Conservation (phyloP, 2,113 vertebrate genomes). For the Maccullochella peelii region DNA sequence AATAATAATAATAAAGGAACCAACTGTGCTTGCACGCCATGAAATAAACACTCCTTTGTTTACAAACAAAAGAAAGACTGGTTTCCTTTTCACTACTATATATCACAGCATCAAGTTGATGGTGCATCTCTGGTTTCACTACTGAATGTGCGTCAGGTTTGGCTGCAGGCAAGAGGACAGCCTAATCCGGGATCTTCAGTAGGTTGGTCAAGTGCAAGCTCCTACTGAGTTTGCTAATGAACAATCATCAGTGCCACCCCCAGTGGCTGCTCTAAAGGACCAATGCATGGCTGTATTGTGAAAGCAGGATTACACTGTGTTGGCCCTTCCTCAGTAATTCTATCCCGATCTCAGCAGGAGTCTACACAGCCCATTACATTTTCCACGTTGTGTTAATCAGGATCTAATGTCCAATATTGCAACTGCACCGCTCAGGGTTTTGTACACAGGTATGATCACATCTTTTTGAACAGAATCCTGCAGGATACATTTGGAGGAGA, state of each 20-base stretch:
- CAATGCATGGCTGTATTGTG: slow-evolving; percentile 67
- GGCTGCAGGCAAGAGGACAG: slow-evolving; percentile 36
- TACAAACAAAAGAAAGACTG: slow-evolving; percentile 67
- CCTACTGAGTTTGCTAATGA: slow-evolving; percentile 84
- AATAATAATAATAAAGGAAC: neutral
- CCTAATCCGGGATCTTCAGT: slow-evolving; percentile 67
- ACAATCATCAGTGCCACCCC: slow-evolving; percentile 80
- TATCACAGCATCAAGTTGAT: slow-evolving; percentile 38
- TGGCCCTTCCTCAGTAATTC: slow-evolving; percentile 71
- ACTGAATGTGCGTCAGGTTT: slow-evolving; percentile 38
- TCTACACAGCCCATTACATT: slow-evolving; percentile 75
- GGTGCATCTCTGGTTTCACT: slow-evolving; percentile 38
- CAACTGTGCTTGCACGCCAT: slow-evolving; percentile 49
- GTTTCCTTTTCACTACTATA: slow-evolving; percentile 31
- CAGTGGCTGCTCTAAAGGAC: slow-evolving; percentile 74
- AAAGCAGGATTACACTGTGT: slow-evolving; percentile 78
- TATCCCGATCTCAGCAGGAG: slow-evolving; percentile 73
- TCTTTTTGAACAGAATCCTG: slow-evolving; percentile 30
- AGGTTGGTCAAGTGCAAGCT: slow-evolving; percentile 68
- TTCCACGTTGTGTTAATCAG: slow-evolving; percentile 76
- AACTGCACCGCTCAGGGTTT: slow-evolving; percentile 18
- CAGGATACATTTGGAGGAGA: slow-evolving; percentile 42
- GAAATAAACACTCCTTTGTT: slow-evolving; percentile 74
- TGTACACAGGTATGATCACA: slow-evolving; percentile 46
- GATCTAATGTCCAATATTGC: slow-evolving; percentile 63